Evolutionary conservation across 1,140 invertebrate species (phyloP).

Genomic region (Lepidurus packardi): DNA sequence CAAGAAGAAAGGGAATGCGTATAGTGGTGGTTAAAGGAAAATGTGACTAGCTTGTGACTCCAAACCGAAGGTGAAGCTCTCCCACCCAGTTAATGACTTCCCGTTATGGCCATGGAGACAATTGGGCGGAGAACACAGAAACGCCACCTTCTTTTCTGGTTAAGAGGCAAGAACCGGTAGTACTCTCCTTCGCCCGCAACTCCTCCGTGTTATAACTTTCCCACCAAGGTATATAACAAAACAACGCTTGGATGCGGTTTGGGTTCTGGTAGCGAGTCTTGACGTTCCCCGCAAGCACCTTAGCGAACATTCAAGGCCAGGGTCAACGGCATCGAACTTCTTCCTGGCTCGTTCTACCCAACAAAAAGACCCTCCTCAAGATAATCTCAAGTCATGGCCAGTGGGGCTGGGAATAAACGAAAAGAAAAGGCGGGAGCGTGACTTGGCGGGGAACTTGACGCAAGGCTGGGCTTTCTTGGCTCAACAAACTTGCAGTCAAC

Average conservation of each 20-base stretch:
- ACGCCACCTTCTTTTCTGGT: not conserved
- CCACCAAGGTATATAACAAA: not conserved
- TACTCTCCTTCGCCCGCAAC: not conserved
- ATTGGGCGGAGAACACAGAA: not conserved
- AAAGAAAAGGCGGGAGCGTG: conserved; percentile 14
- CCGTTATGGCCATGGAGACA: conserved; percentile 11
- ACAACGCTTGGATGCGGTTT: not conserved
- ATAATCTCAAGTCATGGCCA: not conserved
- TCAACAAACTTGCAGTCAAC: not conserved
- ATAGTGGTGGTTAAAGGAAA: not conserved
- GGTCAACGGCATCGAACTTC: conserved; percentile 8
- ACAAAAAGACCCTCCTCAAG: not conserved
- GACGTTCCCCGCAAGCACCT: not conserved
- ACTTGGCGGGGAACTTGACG: not conserved
- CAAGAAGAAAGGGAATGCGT: conserved; percentile 2
- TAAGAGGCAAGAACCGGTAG: not conserved
- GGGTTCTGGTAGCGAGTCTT: not conserved
- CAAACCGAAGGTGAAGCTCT: not conserved
- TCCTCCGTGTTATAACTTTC: not conserved
- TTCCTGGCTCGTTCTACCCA: not conserved
- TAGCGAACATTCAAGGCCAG: conserved; percentile 15
- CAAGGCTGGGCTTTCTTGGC: not conserved
- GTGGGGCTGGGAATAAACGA: not conserved
- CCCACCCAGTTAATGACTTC: not conserved
- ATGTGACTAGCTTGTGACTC: not conserved